Percentiles rank a stretch among this genome's conserved stretches.
These are phyloP conservation scores for Ondatra zibethicus DNA, from an alignment of 2,113 vertebrate species.

Conservation along the genomic window DNA sequence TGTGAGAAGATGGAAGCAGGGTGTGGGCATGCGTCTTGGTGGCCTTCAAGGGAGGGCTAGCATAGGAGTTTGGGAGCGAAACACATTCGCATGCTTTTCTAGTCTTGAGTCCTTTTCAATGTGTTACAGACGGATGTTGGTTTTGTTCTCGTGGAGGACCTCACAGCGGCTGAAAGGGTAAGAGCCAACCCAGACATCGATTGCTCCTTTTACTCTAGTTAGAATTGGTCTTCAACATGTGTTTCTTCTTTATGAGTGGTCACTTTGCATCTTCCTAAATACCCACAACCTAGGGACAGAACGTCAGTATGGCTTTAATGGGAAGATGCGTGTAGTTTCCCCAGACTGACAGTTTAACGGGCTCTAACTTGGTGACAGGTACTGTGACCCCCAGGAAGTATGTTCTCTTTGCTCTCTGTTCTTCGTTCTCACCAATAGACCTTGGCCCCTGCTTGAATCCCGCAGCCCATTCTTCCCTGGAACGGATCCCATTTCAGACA, in stretches of 20 bases:
- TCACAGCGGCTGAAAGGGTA: rapidly evolving
- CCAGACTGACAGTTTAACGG: conserved; percentile 74
- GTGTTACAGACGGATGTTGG: rapidly evolving
- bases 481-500: conserved; percentile 89
- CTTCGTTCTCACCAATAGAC: conserved; percentile 89
- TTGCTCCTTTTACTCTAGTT: not conserved
- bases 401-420: conserved; percentile 75
- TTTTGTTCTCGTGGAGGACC: rapidly evolving
- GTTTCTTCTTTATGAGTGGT: not conserved
- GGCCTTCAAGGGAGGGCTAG: not conserved
- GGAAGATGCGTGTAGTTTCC: conserved; percentile 69
- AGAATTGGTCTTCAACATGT: not conserved
- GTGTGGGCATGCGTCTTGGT: rapidly evolving
- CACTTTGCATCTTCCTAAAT: not conserved
- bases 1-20: rapidly evolving
- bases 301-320: not conserved
- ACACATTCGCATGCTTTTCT: rapidly evolving
- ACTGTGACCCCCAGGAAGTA: conserved; percentile 85
- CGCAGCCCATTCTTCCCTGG: conserved; percentile 82
- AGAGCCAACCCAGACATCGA: rapidly evolving
- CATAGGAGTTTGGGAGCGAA: not conserved
- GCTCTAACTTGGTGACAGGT: conserved; percentile 84
- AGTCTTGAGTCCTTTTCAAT: rapidly evolving
- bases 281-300: not conserved
- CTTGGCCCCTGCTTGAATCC: conserved; percentile 89